Percentiles rank a stretch among this genome's conserved stretches.
Conservation (phyloP, 2,888 invertebrate species). For the Diarsia brunnea region DNA sequence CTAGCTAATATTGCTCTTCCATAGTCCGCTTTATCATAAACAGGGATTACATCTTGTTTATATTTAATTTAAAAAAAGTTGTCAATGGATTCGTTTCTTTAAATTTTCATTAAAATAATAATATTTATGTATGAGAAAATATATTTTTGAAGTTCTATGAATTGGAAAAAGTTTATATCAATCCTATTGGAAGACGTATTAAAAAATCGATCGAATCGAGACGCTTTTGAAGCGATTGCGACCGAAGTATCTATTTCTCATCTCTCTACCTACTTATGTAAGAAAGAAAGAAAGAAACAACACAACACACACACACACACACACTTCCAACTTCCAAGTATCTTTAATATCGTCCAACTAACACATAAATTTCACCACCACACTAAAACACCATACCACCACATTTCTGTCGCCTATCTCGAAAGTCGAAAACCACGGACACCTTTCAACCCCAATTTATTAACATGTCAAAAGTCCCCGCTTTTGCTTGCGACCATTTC, state of each 20-base stretch:
- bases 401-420: slow-evolving; percentile 26
- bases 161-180: background rate
- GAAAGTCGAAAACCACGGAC: slow-evolving; percentile 32
- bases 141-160: background rate
- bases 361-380: background rate
- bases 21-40: background rate
- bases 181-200: background rate
- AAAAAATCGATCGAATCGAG: background rate
- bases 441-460: slow-evolving; percentile 53
- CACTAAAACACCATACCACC: background rate
- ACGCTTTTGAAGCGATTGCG: background rate
- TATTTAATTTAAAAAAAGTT: background rate
- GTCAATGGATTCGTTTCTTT: background rate
- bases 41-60: background rate
- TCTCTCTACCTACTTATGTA: too few relatives aligned
- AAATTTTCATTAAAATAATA: background rate
- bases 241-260: background rate
- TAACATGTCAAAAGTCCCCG: slow-evolving; percentile 45
- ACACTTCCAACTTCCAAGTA: too few relatives aligned
- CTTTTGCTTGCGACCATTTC: slow-evolving; percentile 35
- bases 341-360: background rate
- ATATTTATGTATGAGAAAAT: too few relatives aligned
- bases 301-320: too few relatives aligned
- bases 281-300: too few relatives aligned
- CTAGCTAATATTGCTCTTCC: background rate